Evolutionary conservation across 1,140 invertebrate species (phyloP).

Genomic region (Drosophila sproati): DNA sequence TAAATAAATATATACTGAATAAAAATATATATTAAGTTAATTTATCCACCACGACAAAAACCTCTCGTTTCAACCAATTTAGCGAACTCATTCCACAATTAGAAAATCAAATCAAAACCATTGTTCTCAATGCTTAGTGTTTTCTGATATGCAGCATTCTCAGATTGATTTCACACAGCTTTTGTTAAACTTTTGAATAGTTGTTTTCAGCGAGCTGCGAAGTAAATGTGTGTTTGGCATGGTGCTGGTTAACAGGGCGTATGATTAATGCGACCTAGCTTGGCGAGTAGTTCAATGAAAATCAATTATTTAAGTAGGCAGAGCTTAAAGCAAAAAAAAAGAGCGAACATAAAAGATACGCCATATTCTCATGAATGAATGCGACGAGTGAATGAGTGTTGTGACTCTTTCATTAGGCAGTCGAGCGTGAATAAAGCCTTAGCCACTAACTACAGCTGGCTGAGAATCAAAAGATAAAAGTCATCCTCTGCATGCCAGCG

Average conservation of each 20-base stretch:
- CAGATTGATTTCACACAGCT: too few species aligned
- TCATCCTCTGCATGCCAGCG: background rate
- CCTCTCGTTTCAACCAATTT: too few species aligned
- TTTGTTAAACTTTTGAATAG: constrained; percentile 13
- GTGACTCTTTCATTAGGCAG: constrained; percentile 77
- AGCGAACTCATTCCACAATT: too few species aligned
- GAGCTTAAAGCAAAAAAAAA: background rate
- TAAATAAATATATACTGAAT: too few species aligned
- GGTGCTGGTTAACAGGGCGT: constrained; percentile 49
- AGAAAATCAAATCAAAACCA: too few species aligned
- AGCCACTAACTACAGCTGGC: constrained; percentile 31
- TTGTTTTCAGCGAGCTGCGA: constrained; percentile 19
- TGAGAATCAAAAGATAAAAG: constrained; percentile 9
- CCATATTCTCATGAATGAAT: constrained; percentile 55
- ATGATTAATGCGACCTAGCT: constrained; percentile 64
- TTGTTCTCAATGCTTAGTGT: too few species aligned
- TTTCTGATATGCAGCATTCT: background rate
- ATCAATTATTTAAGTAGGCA: constrained; percentile 69
- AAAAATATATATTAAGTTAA: too few species aligned
- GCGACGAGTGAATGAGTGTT: constrained; percentile 72
- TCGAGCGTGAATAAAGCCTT: constrained; percentile 77
- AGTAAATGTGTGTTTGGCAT: background rate
- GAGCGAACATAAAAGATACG: constrained; percentile 24
- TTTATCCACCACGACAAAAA: too few species aligned
- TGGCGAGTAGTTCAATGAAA: constrained; percentile 49